These are phyloP conservation scores for Uropetala carovei DNA, from an alignment of 2,888 invertebrate genomes.

Conservation along the genomic window DNA sequence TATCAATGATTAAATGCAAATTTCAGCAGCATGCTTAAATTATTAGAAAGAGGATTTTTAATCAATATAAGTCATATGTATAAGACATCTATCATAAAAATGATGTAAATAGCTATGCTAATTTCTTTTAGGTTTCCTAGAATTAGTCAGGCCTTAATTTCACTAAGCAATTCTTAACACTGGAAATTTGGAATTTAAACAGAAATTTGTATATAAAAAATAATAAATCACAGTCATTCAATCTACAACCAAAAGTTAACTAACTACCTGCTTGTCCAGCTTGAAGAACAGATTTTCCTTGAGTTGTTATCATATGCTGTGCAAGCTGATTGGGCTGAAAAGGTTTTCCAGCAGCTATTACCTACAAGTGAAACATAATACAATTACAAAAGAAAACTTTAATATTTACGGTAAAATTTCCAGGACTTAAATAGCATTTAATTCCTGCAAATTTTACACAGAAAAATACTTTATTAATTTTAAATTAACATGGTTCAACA, in stretches of 20 bases:
- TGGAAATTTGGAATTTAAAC: too few relatives aligned
- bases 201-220: too few relatives aligned
- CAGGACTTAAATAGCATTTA: background rate
- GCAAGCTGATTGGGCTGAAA: constrained; percentile 86
- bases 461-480: background rate
- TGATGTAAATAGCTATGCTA: too few relatives aligned
- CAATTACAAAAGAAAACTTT: constrained; percentile 11
- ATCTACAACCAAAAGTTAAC: background rate
- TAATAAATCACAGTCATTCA: too few relatives aligned
- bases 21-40: too few relatives aligned
- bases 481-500: background rate
- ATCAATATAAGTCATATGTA: too few relatives aligned
- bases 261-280: constrained; percentile 78
- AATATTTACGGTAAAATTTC: constrained; percentile 34
- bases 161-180: too few relatives aligned
- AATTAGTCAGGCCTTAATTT: too few relatives aligned
- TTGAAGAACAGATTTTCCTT: constrained; percentile 84
- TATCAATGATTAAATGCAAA: background rate
- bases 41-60: too few relatives aligned
- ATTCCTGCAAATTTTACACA: background rate
- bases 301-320: constrained; percentile 88
- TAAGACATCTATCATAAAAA: too few relatives aligned
- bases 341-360: constrained; percentile 89
- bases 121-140: too few relatives aligned
- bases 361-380: constrained; percentile 75